These are phyloP conservation scores for Drosophila tani DNA, from an alignment of 1,140 invertebrate species.

Conservation along the genomic window DNA sequence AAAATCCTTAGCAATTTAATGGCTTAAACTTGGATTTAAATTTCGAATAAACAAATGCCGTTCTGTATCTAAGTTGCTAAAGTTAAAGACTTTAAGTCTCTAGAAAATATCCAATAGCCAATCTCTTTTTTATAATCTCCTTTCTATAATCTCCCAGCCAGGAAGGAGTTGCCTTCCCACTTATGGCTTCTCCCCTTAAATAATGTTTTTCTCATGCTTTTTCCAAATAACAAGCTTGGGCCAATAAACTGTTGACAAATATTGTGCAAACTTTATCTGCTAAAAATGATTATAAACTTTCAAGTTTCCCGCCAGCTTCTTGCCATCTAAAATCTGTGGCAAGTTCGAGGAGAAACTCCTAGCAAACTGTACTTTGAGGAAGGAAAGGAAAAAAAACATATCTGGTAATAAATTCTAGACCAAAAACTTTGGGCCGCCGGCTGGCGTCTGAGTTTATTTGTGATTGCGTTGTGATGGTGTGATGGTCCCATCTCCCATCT, in stretches of 20 bases:
- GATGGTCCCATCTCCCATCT: conserved; percentile 42
- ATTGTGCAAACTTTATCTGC: conserved; percentile 29
- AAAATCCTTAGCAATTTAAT: too few relatives aligned
- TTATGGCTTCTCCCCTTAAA: not conserved
- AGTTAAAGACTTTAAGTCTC: not conserved
- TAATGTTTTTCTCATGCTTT: not conserved
- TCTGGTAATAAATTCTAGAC: conserved; percentile 37
- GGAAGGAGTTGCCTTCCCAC: not conserved
- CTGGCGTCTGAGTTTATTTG: conserved; percentile 20
- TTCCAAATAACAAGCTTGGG: conserved; percentile 2
- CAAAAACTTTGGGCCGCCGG: conserved; percentile 31
- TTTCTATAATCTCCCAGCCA: not conserved
- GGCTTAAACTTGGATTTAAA: too few relatives aligned
- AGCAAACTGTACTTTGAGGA: conserved; percentile 37
- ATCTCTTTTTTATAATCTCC: not conserved
- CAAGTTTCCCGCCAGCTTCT: not conserved
- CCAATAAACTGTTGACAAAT: conserved; percentile 37
- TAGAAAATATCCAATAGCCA: not conserved
- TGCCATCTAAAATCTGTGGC: conserved; percentile 14
- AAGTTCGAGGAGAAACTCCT: conserved; percentile 18
- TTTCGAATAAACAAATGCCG: too few relatives aligned
- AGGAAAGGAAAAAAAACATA: conserved; percentile 6
- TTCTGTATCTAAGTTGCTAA: too few relatives aligned
- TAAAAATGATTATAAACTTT: conserved; percentile 19
- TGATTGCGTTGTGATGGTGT: conserved; percentile 10